Evolutionary conservation across 2,113 vertebrate species (phyloP).

Genomic region (Hippocampus zosterae): DNA sequence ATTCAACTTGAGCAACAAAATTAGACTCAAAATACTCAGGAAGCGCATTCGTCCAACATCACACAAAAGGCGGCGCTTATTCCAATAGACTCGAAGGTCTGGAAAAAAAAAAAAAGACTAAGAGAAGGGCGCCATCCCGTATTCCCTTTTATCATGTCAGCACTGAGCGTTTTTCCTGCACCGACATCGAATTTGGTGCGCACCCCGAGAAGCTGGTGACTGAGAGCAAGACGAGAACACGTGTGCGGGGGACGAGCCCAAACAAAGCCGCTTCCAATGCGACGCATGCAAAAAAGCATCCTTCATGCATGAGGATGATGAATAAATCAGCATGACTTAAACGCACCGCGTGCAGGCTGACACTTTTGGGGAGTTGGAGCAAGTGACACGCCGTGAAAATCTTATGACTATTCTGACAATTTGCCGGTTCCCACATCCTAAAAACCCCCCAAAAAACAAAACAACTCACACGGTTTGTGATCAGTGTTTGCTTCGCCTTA

Average conservation of each 20-base stretch:
- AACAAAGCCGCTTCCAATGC: neutral
- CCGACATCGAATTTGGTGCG: neutral
- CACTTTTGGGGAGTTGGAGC: neutral
- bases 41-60: neutral
- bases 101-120: neutral
- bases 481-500: too few relatives aligned
- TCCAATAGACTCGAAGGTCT: neutral
- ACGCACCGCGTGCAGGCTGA: neutral
- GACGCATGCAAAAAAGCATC: neutral
- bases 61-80: neutral
- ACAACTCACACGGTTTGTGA: too few relatives aligned
- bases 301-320: neutral
- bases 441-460: too few relatives aligned
- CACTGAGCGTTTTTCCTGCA: neutral
- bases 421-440: too few relatives aligned
- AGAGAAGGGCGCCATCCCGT: neutral
- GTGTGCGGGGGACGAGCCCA: neutral
- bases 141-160: neutral
- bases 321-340: neutral
- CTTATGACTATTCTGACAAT: neutral
- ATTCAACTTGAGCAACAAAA: neutral
- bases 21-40: neutral
- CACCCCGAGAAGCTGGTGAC: neutral
- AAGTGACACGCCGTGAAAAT: neutral
- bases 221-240: neutral